Evolutionary conservation across 2,797 vertebrate species (phyloP).

Genomic region (Eurystomus glaucurus): DNA sequence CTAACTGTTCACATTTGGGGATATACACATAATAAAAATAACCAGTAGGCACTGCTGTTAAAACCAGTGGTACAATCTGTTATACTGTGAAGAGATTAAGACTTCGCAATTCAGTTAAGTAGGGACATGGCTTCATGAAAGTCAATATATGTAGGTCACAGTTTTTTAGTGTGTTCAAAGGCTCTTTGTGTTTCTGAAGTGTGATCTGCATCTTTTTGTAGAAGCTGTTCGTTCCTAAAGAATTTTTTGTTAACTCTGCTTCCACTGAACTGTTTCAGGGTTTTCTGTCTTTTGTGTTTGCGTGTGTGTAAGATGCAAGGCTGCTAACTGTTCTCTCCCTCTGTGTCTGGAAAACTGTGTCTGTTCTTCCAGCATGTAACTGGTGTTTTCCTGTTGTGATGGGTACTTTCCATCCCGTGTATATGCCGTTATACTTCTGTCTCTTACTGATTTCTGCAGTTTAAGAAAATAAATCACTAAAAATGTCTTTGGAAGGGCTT

Average conservation of each 20-base stretch:
- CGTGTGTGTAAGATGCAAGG: background rate
- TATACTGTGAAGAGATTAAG: conserved; percentile 40
- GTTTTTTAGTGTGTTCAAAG: conserved; percentile 26
- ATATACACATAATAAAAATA: conserved; percentile 3
- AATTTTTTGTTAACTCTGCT: background rate
- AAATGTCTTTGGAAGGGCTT: background rate
- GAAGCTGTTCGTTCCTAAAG: background rate
- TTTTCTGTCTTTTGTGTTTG: background rate
- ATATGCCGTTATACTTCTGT: rapidly evolving
- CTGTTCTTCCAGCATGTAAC: background rate
- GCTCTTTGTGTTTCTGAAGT: conserved; percentile 13
- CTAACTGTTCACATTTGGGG: background rate
- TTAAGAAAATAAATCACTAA: background rate
- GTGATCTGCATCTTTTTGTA: conserved; percentile 1
- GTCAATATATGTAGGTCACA: conserved; percentile 47
- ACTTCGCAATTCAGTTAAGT: background rate
- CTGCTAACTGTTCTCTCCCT: background rate
- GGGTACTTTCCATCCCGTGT: rapidly evolving
- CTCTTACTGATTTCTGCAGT: background rate
- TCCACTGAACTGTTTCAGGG: background rate
- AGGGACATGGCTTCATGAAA: background rate
- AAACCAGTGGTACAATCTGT: conserved; percentile 38
- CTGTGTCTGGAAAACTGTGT: background rate
- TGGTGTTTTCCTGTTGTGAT: background rate
- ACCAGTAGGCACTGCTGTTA: background rate